Evolutionary conservation across 2,888 invertebrate genomes (phyloP).

Genomic region (Junonia oenone): DNA sequence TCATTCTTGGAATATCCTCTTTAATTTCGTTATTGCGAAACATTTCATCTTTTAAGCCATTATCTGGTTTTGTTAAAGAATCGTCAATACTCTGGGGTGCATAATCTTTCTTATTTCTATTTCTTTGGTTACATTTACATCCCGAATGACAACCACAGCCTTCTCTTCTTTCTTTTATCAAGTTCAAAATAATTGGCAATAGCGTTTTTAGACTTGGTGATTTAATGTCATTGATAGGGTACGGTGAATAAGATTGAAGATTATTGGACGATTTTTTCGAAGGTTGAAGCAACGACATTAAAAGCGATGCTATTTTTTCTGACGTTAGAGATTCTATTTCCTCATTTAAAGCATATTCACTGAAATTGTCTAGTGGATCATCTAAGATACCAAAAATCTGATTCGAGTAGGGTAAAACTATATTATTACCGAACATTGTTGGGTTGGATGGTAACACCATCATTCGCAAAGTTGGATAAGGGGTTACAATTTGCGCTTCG

Average conservation of each 20-base stretch:
- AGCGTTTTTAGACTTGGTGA: constrained; percentile 50
- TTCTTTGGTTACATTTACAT: constrained; percentile 30
- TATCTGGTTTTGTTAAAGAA: constrained; percentile 45
- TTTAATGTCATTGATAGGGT: constrained; percentile 35
- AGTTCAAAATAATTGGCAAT: constrained; percentile 56
- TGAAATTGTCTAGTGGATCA: constrained; percentile 11
- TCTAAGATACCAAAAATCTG: constrained; percentile 26
- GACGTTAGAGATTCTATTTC: constrained; percentile 5
- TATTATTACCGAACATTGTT: constrained; percentile 22
- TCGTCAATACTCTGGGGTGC: constrained; percentile 35
- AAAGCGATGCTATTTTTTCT: constrained; percentile 28
- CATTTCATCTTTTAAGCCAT: constrained; percentile 33
- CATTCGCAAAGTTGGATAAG: constrained; percentile 11
- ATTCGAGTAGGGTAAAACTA: constrained; percentile 17
- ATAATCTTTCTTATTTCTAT: constrained; percentile 12
- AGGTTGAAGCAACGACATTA: constrained; percentile 24
- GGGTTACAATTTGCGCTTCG: constrained; percentile 11
- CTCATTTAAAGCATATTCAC: constrained; percentile 1
- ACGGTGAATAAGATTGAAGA: constrained; percentile 13
- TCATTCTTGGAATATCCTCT: constrained; percentile 26
- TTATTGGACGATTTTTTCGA: constrained; percentile 23
- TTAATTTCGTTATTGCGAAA: constrained; percentile 27
- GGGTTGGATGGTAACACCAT: constrained; percentile 19
- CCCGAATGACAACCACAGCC: constrained; percentile 35
- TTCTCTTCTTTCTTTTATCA: constrained; percentile 51